Conservation (phyloP, 92 coral and sea anemone genomes). For the Siderastrea radians region DNA sequence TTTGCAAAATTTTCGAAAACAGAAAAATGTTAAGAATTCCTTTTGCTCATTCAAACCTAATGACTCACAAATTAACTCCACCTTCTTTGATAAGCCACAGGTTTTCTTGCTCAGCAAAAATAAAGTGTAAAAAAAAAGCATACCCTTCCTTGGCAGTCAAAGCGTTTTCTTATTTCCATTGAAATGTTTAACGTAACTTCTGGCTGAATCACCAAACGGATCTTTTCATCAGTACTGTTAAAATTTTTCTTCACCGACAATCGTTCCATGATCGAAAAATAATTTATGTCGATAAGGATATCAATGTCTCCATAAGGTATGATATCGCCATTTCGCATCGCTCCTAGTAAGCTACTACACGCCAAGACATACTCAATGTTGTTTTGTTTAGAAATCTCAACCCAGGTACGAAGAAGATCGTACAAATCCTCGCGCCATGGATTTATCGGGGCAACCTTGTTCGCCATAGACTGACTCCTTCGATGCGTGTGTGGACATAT, state of each 20-base stretch:
- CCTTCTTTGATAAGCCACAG: too few species aligned
- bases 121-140: not conserved
- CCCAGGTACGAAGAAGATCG: constrained; percentile 79
- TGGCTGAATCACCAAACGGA: constrained; percentile 88
- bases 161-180: constrained; percentile 70
- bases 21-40: too few species aligned
- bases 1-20: too few species aligned
- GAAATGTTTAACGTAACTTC: constrained; percentile 65
- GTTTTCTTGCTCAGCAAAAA: too few species aligned
- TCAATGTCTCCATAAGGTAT: constrained; percentile 95
- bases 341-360: constrained; percentile 83
- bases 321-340: constrained; percentile 78
- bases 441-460: constrained; percentile 59
- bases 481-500: not conserved
- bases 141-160: constrained; percentile 83
- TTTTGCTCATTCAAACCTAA: too few species aligned
- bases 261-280: constrained; percentile 58
- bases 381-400: constrained; percentile 62
- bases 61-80: too few species aligned
- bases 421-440: constrained; percentile 61
- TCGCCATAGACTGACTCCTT: constrained; percentile 57
- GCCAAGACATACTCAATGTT: constrained; percentile 81
- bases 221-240: constrained; percentile 59
- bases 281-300: constrained; percentile 67
- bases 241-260: constrained; percentile 69